Evolutionary conservation across 2,888 invertebrate genomes (phyloP).

Genomic region (Cantharis nigra): DNA sequence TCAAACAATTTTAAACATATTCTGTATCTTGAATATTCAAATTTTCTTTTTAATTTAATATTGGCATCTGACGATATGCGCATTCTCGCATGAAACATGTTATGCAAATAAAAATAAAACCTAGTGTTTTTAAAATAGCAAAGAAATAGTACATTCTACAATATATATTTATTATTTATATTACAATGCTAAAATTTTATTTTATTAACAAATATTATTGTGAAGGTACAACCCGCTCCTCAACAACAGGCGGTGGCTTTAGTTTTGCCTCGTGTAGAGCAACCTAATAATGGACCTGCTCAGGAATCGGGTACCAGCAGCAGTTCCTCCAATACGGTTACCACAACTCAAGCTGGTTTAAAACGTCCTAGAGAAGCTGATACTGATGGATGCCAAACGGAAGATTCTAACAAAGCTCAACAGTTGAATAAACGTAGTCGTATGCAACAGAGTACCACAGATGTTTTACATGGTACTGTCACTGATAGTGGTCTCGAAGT

Average conservation of each 20-base stretch:
- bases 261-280: slow-evolving; percentile 72
- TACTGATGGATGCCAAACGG: slow-evolving; percentile 58
- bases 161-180: no score
- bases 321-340: slow-evolving; percentile 70
- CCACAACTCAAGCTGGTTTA: slow-evolving; percentile 67
- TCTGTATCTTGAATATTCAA: no score
- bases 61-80: no score
- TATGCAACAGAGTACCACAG: slow-evolving; percentile 47
- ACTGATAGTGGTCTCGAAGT: slow-evolving; percentile 68
- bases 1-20: no score
- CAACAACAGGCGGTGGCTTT: slow-evolving; percentile 70
- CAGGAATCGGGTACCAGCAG: slow-evolving; percentile 49
- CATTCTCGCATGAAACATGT: no score
- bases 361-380: slow-evolving; percentile 66
- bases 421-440: slow-evolving; percentile 59
- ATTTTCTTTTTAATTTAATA: no score
- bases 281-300: slow-evolving; percentile 58
- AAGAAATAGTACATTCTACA: no score
- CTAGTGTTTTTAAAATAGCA: no score
- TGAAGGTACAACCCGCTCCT: slow-evolving; percentile 41
- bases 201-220: background rate
- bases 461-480: slow-evolving; percentile 27
- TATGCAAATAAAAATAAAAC: no score
- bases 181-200: background rate
- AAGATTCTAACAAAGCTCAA: slow-evolving; percentile 55